Evolutionary conservation across 92 coral and sea anemone species (phyloP), one percentile per base, ranked within the genome.

Genomic region (Ricordea florida): DNA sequence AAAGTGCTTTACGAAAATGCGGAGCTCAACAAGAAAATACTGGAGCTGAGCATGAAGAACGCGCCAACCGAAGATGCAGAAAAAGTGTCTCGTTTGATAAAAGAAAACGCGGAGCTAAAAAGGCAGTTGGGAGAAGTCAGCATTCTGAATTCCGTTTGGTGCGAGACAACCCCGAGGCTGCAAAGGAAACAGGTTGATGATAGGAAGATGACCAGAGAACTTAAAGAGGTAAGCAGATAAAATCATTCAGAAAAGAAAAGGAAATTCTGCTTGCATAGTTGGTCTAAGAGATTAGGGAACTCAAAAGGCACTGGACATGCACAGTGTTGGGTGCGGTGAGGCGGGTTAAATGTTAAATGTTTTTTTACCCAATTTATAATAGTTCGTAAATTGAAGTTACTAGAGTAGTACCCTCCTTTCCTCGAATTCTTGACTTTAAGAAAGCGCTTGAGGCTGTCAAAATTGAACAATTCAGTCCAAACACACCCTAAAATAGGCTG

Each of bases 51-150:
- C 40, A 25, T 60, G 8, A 37, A 77, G 27, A 84, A 63, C 32
- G 47, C 45, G n/a, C 61, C 80, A 3, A 57, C 44, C 24, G 80
- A 64, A 40, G 83, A 72, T 35, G 56, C 66, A 5, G 87, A 87
- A 30, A 70, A 81, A 16, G 76, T 85, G n/a, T 52, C 91, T 0
- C 87, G 94, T 7, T 56, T 89, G 14, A 37, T 85, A 52, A 76
- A 80, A 23, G 94, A 89, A 62, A 89, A 89, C 65, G 81, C 76
- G 28, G 91, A 89, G 60, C 57, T 89, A 41, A 89, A 89, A 56
- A 79, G 78, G 23, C 94, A 89, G 42, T 84, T 89, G 13, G 94
- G 94, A 6, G 94, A 89, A 79, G 94, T 89, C 3, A 89, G 94
- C 85, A 89, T 89, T 71, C 72, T 85, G 37, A 89, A 89, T 63